Evolutionary conservation across 2,888 invertebrate genomes (phyloP).

Genomic region (Panorpa germanica): DNA sequence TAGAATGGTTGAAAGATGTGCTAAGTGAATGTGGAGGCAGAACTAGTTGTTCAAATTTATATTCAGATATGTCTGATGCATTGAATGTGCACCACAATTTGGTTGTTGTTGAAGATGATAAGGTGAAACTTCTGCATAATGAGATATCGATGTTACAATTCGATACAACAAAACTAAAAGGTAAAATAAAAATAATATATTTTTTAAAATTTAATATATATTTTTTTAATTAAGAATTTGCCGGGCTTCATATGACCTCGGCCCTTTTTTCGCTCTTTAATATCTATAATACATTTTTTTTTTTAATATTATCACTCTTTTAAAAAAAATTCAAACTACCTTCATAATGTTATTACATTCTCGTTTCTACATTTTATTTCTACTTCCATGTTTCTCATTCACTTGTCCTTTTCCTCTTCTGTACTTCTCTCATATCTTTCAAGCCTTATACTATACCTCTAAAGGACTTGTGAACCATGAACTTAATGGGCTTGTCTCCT

Average conservation of each 20-base stretch:
- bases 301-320: too few relatives aligned
- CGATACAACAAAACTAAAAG: constrained; percentile 25
- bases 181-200: constrained; percentile 30
- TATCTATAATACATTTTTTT: constrained; percentile 13
- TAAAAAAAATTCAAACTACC: too few relatives aligned
- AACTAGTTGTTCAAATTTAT: background rate
- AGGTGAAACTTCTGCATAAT: constrained; percentile 24
- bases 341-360: too few relatives aligned
- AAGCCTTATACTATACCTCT: too few relatives aligned
- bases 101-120: constrained; percentile 20
- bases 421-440: too few relatives aligned
- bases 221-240: constrained; percentile 19
- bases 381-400: too few relatives aligned
- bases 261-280: constrained; percentile 11
- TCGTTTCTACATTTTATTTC: too few relatives aligned
- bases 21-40: constrained; percentile 15
- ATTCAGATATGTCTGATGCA: constrained; percentile 21
- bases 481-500: too few relatives aligned
- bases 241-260: constrained; percentile 15
- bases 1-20: constrained; percentile 30
- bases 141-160: constrained; percentile 23
- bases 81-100: constrained; percentile 28
- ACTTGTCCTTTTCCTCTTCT: too few relatives aligned
- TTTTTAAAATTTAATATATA: constrained; percentile 17
- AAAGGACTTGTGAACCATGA: too few relatives aligned